Percentiles rank a stretch among this genome's conserved stretches.
phyloP scores from a whole-genome alignment of 2,888 invertebrate species.

The Meta bourneti region DNA sequence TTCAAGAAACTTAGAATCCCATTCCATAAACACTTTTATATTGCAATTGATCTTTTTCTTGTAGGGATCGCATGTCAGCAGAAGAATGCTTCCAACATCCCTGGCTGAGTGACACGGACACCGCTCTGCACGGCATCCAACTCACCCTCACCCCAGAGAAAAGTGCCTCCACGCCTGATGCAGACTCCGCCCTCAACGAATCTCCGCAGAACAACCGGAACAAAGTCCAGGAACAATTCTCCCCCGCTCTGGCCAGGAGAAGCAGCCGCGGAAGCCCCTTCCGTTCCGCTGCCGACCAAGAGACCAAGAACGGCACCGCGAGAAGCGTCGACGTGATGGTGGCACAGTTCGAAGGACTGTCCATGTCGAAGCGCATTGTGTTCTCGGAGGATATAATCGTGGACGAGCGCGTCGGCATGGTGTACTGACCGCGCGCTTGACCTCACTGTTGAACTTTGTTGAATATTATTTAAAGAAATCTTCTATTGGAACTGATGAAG shows the following conservation, averaged over 20 bases:
- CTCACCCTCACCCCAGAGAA: constrained; percentile 53
- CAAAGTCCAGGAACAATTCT: neutral
- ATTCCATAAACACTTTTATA: no score
- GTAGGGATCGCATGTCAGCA: constrained; percentile 92
- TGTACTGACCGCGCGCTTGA: constrained; percentile 47
- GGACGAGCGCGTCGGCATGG: constrained; percentile 76
- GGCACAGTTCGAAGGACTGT: constrained; percentile 70
- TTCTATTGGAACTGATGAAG: no score
- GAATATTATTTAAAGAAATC: no score
- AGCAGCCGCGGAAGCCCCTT: neutral
- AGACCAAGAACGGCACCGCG: constrained; percentile 4
- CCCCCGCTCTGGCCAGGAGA: neutral
- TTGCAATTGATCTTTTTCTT: constrained; percentile 79
- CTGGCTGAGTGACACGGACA: constrained; percentile 85
- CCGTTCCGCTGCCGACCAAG: neutral
- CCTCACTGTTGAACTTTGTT: no score
- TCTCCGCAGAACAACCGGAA: neutral
- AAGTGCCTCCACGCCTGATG: constrained; percentile 2
- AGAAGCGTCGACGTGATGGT: constrained; percentile 68
- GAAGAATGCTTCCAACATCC: constrained; percentile 93
- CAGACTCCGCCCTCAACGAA: neutral
- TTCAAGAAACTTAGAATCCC: no score
- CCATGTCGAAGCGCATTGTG: constrained; percentile 68
- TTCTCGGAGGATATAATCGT: constrained; percentile 76
- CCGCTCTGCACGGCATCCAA: constrained; percentile 29